Percentiles rank a stretch among this genome's conserved stretches.
Conservation (phyloP, 2,888 invertebrate genomes). For the Melanchra persicariae region DNA sequence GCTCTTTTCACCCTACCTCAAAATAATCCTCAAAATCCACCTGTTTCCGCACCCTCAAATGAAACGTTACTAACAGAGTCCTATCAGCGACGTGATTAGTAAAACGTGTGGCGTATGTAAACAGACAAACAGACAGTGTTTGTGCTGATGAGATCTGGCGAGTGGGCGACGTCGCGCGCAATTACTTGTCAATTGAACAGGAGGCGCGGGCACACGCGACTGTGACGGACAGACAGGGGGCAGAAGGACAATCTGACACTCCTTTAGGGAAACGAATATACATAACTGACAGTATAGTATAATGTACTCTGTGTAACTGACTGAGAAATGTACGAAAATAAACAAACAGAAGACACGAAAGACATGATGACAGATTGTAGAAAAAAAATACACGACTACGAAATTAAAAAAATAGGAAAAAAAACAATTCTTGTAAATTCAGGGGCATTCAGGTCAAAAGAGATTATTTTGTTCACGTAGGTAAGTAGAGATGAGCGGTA, state of each 20-base stretch:
- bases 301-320: too few species aligned
- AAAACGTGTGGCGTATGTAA: conserved; percentile 60
- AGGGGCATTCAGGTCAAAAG: too few species aligned
- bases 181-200: conserved; percentile 71
- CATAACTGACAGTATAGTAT: too few species aligned
- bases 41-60: conserved; percentile 19
- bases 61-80: conserved; percentile 15
- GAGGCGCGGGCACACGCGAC: conserved; percentile 56
- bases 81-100: conserved; percentile 58
- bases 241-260: conserved; percentile 43
- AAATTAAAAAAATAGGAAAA: too few species aligned
- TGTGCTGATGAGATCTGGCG: conserved; percentile 66
- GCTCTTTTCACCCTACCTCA: not conserved
- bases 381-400: too few species aligned
- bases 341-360: too few species aligned
- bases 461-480: too few species aligned
- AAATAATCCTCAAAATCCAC: not conserved
- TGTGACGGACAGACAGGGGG: not conserved
- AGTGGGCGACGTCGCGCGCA: conserved; percentile 74
- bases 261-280: too few species aligned
- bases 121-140: conserved; percentile 64
- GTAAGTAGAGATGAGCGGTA: too few species aligned
- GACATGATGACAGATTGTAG: too few species aligned
- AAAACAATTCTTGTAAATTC: too few species aligned
- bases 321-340: too few species aligned